Evolutionary conservation across 2,797 vertebrate genomes (phyloP).

Genomic region (Ctenosaura bakeri): DNA sequence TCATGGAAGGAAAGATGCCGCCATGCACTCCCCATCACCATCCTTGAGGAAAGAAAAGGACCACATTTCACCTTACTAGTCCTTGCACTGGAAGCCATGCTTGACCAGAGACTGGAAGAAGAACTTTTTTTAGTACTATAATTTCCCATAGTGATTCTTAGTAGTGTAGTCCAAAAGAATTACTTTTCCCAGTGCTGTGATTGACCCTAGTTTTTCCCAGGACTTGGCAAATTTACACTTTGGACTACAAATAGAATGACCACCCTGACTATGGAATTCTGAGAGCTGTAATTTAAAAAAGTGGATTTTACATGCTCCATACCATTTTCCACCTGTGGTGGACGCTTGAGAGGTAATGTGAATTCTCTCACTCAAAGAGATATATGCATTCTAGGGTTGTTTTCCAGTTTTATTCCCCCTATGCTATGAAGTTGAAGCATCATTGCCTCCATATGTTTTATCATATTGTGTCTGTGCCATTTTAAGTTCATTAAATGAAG

Average conservation of each 20-base stretch:
- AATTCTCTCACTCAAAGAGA: neutral
- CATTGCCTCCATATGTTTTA: slow-evolving; percentile 11
- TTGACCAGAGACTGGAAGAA: neutral
- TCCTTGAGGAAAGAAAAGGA: neutral
- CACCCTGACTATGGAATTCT: too few species aligned
- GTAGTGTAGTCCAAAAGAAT: too few species aligned
- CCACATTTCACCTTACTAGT: neutral
- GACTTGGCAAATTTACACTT: too few species aligned
- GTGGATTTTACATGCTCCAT: too few species aligned
- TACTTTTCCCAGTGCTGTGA: too few species aligned
- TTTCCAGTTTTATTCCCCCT: neutral
- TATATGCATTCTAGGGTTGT: neutral
- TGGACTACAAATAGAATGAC: too few species aligned
- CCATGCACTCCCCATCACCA: too few species aligned
- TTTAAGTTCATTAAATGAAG: slow-evolving; percentile 19
- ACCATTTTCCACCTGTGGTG: neutral
- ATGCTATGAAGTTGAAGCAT: neutral
- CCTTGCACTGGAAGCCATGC: neutral
- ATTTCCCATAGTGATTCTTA: too few species aligned
- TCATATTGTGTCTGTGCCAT: neutral
- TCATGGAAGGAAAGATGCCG: neutral
- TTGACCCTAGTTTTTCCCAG: too few species aligned
- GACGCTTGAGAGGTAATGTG: neutral
- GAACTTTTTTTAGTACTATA: too few species aligned
- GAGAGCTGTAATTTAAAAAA: too few species aligned